Conservation (phyloP, 2,113 vertebrate species). For the Promerops cafer region DNA sequence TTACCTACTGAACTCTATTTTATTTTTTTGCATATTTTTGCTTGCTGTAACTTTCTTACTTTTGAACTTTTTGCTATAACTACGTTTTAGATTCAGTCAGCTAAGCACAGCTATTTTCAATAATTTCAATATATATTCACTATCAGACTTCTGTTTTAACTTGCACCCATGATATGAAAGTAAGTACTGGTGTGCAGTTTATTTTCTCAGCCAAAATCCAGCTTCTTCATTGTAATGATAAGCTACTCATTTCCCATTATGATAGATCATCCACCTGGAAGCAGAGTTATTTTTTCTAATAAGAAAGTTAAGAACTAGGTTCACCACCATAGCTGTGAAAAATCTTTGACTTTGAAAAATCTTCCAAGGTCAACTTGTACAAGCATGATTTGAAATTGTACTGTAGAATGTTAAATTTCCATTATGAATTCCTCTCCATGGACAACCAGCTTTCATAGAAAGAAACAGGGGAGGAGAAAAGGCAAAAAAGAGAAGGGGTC, state of each 20-base stretch:
- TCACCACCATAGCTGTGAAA: neutral
- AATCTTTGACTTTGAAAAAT: neutral
- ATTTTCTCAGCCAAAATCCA: neutral
- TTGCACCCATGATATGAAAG: neutral
- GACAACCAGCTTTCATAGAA: neutral
- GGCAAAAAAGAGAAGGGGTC: rapidly evolving
- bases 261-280: neutral
- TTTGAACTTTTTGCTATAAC: neutral
- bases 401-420: neutral
- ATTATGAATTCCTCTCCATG: neutral
- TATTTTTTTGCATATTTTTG: neutral
- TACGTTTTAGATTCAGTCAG: neutral
- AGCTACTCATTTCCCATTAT: neutral
- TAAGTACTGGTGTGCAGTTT: neutral
- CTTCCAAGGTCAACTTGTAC: neutral
- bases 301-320: neutral
- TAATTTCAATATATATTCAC: slow-evolving; percentile 28
- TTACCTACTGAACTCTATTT: neutral
- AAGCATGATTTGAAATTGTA: neutral
- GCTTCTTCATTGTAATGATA: neutral
- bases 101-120: neutral
- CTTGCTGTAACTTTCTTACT: neutral
- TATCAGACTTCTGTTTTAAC: neutral
- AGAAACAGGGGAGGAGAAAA: neutral
- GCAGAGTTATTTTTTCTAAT: neutral